These are phyloP conservation scores for Penelope pileata DNA, from an alignment of 2,113 vertebrate genomes.

Conservation along the genomic window DNA sequence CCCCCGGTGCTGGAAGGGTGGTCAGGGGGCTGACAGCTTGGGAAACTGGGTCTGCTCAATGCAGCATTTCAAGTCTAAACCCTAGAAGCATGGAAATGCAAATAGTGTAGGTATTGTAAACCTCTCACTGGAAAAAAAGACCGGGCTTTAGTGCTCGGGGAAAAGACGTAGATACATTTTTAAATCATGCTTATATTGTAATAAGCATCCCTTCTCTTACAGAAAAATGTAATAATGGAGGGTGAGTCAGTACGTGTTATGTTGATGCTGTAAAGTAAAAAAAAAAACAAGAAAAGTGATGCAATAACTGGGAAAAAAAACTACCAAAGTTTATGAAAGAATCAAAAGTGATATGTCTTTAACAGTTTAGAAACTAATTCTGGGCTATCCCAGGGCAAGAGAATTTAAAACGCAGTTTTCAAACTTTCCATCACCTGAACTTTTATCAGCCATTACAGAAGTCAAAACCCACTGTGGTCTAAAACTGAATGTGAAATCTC, in stretches of 20 bases:
- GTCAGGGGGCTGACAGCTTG: not conserved
- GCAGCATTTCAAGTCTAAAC: not conserved
- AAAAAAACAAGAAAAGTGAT: not conserved
- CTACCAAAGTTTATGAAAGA: not conserved
- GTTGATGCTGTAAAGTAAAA: not conserved
- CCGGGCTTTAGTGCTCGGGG: not conserved
- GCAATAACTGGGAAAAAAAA: not conserved
- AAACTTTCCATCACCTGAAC: not conserved
- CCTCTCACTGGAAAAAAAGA: not conserved
- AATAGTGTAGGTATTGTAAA: not conserved
- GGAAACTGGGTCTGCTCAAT: not conserved
- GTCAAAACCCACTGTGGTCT: not conserved
- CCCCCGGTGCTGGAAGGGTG: accelerated
- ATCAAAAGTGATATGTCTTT: not conserved
- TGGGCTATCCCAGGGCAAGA: not conserved
- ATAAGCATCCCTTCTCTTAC: not conserved
- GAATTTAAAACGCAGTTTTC: not conserved
- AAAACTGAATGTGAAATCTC: not conserved
- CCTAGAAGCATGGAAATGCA: not conserved
- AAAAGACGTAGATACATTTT: not conserved
- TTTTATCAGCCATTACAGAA: not conserved
- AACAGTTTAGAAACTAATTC: not conserved
- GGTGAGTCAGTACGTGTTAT: not conserved
- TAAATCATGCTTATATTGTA: not conserved
- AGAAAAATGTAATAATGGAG: not conserved